Evolutionary conservation across 2,113 vertebrate species (phyloP).

Genomic region (Aldabrachelys gigantea): DNA sequence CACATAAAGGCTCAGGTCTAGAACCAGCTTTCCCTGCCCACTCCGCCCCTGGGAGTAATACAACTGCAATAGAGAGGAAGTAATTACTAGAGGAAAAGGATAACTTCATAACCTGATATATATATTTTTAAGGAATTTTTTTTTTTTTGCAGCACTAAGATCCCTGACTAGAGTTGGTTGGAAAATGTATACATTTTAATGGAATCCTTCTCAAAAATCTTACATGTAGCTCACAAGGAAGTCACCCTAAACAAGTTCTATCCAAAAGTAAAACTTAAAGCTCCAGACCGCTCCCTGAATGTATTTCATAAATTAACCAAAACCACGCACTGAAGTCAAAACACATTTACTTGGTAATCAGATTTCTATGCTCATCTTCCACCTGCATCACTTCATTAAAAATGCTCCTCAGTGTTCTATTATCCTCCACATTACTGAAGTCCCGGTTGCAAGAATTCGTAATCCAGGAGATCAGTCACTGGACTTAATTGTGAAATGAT

Average conservation of each 20-base stretch:
- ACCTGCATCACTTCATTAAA: too few relatives aligned
- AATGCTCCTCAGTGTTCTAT: not conserved
- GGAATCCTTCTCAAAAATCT: not conserved
- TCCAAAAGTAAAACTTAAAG: not conserved
- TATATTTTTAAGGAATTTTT: too few relatives aligned
- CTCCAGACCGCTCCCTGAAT: not conserved
- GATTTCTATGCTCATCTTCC: not conserved
- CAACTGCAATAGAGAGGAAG: too few relatives aligned
- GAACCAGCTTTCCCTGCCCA: too few relatives aligned
- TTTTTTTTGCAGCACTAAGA: too few relatives aligned
- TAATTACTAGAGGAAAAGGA: too few relatives aligned
- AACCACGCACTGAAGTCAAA: not conserved
- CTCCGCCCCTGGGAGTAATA: too few relatives aligned
- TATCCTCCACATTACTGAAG: fast-evolving
- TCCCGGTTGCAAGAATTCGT: not conserved
- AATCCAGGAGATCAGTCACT: fast-evolving
- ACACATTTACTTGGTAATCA: not conserved
- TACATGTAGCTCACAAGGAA: not conserved
- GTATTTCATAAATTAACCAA: not conserved
- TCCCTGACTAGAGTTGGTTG: too few relatives aligned
- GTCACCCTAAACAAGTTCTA: fast-evolving
- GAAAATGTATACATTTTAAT: too few relatives aligned
- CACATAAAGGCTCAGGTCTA: too few relatives aligned
- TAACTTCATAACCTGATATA: too few relatives aligned
- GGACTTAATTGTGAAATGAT: not conserved